Evolutionary conservation across 35 echinoderm and acorn worm species (phyloP), one percentile per base, ranked within the genome.

Genomic region (Chiridota heheva): DNA sequence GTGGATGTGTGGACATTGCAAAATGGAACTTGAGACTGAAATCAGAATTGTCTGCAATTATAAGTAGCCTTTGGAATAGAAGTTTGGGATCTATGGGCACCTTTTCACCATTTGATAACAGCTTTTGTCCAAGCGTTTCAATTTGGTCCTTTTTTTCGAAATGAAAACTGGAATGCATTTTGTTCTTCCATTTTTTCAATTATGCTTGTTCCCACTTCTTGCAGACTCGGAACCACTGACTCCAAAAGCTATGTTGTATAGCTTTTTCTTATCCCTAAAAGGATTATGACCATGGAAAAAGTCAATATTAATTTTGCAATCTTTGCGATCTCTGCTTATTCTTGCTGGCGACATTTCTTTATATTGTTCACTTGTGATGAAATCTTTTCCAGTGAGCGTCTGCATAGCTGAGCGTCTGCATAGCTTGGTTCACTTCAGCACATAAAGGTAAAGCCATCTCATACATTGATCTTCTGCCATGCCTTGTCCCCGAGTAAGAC

Each of bases 401-500:
- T n/a, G n/a, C n/a, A n/a, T n/a, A n/a, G n/a, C n/a, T n/a, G n/a
- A n/a, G n/a, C n/a, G 77, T 36, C 34, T 92, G 83, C 69, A 92
- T 82, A 1, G 83, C 83, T 40, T 29, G 34, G 20, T 86, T 86
- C 2, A 86, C 31, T 28, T 81, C 73, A 27, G 89, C 35, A 58
- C 70, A 67, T 0, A 20, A 5, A 42, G 68, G 68, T 16, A 48
- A 0, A 88, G 26, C 74, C 74, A 88, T 2, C 24, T 37, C 0
- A 7, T 17, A 4, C 85, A 3, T 72, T 88, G 74, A 12, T 32
- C 41, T 24, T 88, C 85, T 0, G 5, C 16, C 62, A 86, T 81
- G 2, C 74, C 82, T 26, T 76, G 2, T 36, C 89, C 89, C 13
- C 83, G 20, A 10, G 89, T 91, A 22, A 91, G 25, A 1, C n/a